Conservation (phyloP, 2,797 vertebrate genomes). For the Pipistrellus nathusii region DNA sequence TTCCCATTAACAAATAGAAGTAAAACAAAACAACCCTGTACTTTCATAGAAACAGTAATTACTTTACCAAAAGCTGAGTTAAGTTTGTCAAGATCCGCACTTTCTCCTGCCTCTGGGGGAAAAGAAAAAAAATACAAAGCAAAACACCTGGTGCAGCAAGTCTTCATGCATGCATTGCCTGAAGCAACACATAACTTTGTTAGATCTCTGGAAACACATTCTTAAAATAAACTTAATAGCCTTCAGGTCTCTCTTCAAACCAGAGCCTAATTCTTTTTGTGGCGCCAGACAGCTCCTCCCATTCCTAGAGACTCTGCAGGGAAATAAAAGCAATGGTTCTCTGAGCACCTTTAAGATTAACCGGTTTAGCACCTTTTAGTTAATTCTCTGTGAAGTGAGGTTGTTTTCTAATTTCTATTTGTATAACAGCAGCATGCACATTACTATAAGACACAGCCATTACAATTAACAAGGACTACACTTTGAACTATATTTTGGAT, state of each 20-base stretch:
- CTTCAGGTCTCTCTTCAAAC: conserved; percentile 83
- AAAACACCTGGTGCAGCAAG: conserved; percentile 84
- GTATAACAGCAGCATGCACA: not conserved
- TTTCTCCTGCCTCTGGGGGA: conserved; percentile 68
- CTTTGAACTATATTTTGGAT: not conserved
- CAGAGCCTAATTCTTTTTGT: conserved; percentile 83
- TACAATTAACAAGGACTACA: not conserved
- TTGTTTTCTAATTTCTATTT: conserved; percentile 45
- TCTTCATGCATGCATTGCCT: conserved; percentile 79
- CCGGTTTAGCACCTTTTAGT: conserved; percentile 64
- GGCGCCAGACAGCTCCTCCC: conserved; percentile 86
- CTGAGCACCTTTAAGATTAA: conserved; percentile 55
- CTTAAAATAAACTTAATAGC: conserved; percentile 88
- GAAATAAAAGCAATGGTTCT: conserved; percentile 56
- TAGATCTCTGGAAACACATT: conserved; percentile 86
- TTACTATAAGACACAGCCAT: not conserved
- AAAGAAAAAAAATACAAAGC: conserved; percentile 9
- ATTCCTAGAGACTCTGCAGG: conserved; percentile 50
- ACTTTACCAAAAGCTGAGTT: conserved; percentile 71
- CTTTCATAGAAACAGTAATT: conserved; percentile 68
- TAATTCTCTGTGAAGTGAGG: conserved; percentile 9
- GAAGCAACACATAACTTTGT: conserved; percentile 85
- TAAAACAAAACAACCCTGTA: not conserved
- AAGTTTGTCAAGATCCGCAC: conserved; percentile 73
- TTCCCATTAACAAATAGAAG: not conserved